Conservation (phyloP, 2,113 vertebrate species). For the Dendrocopos noguchii region DNA sequence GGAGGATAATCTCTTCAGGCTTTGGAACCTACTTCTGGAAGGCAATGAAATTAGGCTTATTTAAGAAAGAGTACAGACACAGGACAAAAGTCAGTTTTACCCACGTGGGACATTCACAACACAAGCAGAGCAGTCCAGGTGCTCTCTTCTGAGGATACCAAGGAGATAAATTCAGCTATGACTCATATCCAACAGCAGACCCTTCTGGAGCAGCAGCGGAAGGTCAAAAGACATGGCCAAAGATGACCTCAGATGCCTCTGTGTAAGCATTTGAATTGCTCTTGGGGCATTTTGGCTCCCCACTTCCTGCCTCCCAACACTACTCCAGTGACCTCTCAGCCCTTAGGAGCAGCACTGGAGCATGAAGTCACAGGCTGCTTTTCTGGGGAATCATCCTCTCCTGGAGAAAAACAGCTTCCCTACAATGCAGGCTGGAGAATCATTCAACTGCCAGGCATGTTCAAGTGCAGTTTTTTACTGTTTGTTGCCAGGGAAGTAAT, state of each 20-base stretch:
- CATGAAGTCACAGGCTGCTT: neutral
- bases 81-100: neutral
- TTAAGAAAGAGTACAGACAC: neutral
- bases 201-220: neutral
- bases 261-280: neutral
- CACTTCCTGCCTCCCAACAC: neutral
- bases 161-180: neutral
- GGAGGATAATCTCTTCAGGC: neutral
- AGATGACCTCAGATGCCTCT: neutral
- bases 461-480: neutral
- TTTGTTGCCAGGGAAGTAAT: neutral
- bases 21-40: neutral
- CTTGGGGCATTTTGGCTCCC: neutral
- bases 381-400: neutral
- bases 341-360: neutral
- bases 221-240: neutral
- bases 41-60: neutral
- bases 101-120: accelerated
- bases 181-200: neutral
- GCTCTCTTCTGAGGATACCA: neutral
- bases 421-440: neutral
- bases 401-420: neutral
- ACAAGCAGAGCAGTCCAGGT: neutral
- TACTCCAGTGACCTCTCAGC: accelerated
- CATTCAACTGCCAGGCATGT: neutral